These are phyloP conservation scores for Naso thynnoides DNA, from an alignment of 2,797 vertebrate species.

Conservation along the genomic window DNA sequence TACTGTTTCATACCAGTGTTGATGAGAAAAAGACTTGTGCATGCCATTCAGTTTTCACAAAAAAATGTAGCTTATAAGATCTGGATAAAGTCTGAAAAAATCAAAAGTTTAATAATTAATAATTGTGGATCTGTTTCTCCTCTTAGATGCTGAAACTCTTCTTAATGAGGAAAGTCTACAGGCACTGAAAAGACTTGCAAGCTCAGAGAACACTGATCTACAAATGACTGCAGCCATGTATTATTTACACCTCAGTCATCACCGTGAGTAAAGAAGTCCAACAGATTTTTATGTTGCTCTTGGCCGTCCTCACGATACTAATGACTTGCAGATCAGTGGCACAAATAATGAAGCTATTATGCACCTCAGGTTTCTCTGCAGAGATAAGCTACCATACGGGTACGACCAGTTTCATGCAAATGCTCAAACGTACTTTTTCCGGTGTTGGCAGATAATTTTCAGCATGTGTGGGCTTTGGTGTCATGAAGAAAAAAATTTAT, in stretches of 20 bases:
- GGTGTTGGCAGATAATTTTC: background rate
- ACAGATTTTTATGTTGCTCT: slow-evolving; percentile 19
- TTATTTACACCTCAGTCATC: slow-evolving; percentile 85
- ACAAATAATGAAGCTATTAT: slow-evolving; percentile 17
- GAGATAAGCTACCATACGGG: slow-evolving; percentile 35
- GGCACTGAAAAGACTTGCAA: slow-evolving; percentile 80
- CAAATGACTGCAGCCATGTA: slow-evolving; percentile 85
- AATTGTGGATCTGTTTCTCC: background rate
- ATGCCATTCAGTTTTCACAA: too few species aligned
- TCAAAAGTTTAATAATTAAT: background rate
- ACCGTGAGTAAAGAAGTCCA: slow-evolving; percentile 78
- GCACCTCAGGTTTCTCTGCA: slow-evolving; percentile 9
- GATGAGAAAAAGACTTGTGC: background rate
- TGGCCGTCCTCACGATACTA: background rate
- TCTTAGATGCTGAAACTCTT: slow-evolving; percentile 78
- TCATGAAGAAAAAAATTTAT: background rate
- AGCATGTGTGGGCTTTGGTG: background rate
- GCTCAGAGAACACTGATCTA: slow-evolving; percentile 81
- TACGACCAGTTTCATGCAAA: slow-evolving; percentile 74
- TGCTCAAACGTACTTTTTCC: slow-evolving; percentile 42
- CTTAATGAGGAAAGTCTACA: slow-evolving; percentile 75
- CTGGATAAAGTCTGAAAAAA: too few species aligned
- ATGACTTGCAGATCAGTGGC: background rate
- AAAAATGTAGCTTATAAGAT: too few species aligned
- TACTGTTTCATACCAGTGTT: background rate